These are phyloP conservation scores for Rhadinocentrus ornatus DNA, from an alignment of 2,797 vertebrate species.

Conservation along the genomic window DNA sequence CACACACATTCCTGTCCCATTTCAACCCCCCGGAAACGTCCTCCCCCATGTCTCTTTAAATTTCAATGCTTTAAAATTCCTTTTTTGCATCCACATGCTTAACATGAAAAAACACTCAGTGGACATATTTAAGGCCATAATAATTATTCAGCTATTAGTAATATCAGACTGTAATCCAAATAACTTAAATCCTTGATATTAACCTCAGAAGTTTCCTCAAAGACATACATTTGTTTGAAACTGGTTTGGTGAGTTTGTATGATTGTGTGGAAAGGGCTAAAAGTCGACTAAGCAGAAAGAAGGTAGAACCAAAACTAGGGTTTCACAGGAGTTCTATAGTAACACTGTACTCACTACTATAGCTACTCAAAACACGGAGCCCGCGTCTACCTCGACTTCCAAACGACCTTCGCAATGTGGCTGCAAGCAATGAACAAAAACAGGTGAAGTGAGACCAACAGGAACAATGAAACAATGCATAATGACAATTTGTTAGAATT, in stretches of 20 bases:
- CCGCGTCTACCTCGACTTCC: constrained; percentile 95
- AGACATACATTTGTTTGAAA: not conserved
- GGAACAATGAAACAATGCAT: constrained; percentile 64
- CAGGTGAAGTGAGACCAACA: constrained; percentile 84
- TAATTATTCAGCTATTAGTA: not conserved
- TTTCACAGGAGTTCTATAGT: constrained; percentile 74
- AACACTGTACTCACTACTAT: constrained; percentile 88
- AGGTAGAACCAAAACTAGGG: constrained; percentile 70
- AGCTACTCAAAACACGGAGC: constrained; percentile 87
- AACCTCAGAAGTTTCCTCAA: not conserved
- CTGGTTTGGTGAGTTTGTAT: constrained; percentile 44
- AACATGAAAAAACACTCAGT: constrained; percentile 40
- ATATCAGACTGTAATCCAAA: not conserved
- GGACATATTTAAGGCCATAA: constrained; percentile 40
- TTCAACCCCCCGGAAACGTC: constrained; percentile 62
- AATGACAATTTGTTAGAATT: constrained; percentile 67
- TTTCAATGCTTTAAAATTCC: constrained; percentile 33
- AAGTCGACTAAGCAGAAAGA: constrained; percentile 50
- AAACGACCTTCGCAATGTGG: constrained; percentile 91
- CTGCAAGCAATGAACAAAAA: constrained; percentile 94
- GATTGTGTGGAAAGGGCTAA: constrained; percentile 48
- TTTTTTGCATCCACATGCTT: constrained; percentile 2
- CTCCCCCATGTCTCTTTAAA: constrained; percentile 18
- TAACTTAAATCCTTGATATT: not conserved
- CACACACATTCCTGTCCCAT: constrained; percentile 51